phyloP scores from a whole-genome alignment of 2,113 vertebrate species.

The Pelvicachromis taeniatus region DNA sequence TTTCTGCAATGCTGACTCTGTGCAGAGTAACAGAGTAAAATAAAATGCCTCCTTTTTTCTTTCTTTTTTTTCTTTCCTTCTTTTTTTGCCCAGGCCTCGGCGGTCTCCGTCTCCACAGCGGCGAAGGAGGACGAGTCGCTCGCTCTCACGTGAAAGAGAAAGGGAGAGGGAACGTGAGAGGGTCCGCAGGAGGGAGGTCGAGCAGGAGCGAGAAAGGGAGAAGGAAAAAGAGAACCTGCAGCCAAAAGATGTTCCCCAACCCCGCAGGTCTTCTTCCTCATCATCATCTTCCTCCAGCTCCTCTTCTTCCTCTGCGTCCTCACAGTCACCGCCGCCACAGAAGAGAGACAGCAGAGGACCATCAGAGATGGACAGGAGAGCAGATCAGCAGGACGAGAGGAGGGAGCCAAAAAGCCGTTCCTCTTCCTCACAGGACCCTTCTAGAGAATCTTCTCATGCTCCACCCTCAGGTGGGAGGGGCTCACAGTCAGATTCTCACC shows the following conservation, averaged over 20 bases:
- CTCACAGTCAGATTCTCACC: background rate
- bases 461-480: background rate
- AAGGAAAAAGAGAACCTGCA: conserved; percentile 1
- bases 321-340: conserved; percentile 33
- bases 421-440: conserved; percentile 11
- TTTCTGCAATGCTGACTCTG: background rate
- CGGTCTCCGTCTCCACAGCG: conserved; percentile 60
- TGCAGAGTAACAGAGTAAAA: background rate
- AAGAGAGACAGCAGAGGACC: background rate
- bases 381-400: background rate
- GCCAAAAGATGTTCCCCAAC: conserved; percentile 23
- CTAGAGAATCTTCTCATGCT: conserved; percentile 18
- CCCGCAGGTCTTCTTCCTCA: conserved; percentile 52
- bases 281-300: conserved; percentile 64
- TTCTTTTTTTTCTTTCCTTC: no score
- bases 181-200: conserved; percentile 17
- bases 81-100: conserved; percentile 33
- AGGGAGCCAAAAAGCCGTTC: background rate
- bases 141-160: conserved; percentile 55
- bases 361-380: background rate
- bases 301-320: conserved; percentile 55
- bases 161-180: conserved; percentile 24
- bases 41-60: fast-evolving
- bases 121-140: conserved; percentile 56
- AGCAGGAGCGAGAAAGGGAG: conserved; percentile 21